Evolutionary conservation across 1,140 invertebrate species (phyloP), one percentile per base, ranked within the genome.

Genomic region (Lepidurus arcticus): DNA sequence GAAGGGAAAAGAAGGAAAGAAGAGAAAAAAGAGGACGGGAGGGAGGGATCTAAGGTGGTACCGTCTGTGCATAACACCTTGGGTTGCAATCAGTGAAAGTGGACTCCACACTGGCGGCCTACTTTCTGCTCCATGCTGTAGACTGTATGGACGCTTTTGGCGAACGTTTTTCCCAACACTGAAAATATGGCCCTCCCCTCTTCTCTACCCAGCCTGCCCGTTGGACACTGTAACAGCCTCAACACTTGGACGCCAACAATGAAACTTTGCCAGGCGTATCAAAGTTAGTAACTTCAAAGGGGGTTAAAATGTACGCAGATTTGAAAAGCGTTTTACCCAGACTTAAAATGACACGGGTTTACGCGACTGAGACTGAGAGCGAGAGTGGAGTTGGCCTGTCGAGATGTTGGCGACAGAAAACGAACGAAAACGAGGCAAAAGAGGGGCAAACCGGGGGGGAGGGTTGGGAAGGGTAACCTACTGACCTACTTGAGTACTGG

Each of bases 51-150:
- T 6, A 76, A 65, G 53, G 53, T 65, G 53, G 53, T 65, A 65
- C 53, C 53, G 53, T 65, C 53, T 65, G 53, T 65, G 53, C 13
- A 76, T 47, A 45, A 47, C 75, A 76, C 75, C 43, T 44, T 76
- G 47, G 43, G 26, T 44, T 76, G 75, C 75, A 76, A 76, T 76
- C 75, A 76, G 75, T 76, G 75, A 76, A 76, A 76, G 75, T 76
- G 43, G 43, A 44, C 24, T 76, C 75, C 42, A 44, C 74, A 65
- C 74, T 44, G 74, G 42, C 74, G 42, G 74, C 74, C 42, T 44
- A 44, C 42, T 75, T 43, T 43, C 74, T 13, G 42, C 74, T 44
- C 74, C 74, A 43, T 75, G 74, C 43, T 65, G 13, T 7, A 65
- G 53, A 24, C 65, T n/a, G 65, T 24, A 73, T 24, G 24, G n/a